Evolutionary conservation across 2,888 invertebrate genomes (phyloP).

Genomic region (Zygogramma bicolorata): DNA sequence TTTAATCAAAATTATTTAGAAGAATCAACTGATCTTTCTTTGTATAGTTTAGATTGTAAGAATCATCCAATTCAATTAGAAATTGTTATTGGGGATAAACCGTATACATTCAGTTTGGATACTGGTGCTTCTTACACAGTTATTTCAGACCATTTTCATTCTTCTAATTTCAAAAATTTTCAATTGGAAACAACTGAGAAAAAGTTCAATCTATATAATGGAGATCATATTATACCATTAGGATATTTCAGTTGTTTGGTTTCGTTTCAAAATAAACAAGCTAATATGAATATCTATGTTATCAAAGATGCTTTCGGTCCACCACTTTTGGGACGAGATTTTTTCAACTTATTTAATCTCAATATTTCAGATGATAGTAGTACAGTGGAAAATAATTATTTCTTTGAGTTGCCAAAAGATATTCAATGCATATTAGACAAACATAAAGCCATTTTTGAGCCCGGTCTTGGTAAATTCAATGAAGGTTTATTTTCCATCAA

Average conservation of each 20-base stretch:
- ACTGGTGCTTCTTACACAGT: conserved; percentile 14
- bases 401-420: too few relatives aligned
- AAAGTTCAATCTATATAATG: conserved; percentile 13
- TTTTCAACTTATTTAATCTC: too few relatives aligned
- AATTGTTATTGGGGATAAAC: background rate
- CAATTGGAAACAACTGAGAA: background rate
- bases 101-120: background rate
- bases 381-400: too few relatives aligned
- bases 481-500: too few relatives aligned
- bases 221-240: conserved; percentile 15
- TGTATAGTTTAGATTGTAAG: conserved; percentile 17
- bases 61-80: background rate
- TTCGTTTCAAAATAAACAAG: background rate
- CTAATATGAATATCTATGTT: background rate
- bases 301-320: background rate
- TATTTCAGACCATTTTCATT: conserved; percentile 17
- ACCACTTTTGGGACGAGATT: conserved; percentile 3
- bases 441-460: too few relatives aligned
- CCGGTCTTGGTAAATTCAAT: too few relatives aligned
- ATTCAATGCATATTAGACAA: too few relatives aligned
- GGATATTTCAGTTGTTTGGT: conserved; percentile 9
- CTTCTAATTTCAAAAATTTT: background rate
- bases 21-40: background rate
- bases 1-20: conserved; percentile 1
- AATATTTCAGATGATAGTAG: too few relatives aligned